A percentile compares a stretch with the other conserved stretches of the same genome.
These are phyloP conservation scores for Leucophenga maculata DNA, from an alignment of 2,888 invertebrate genomes.

Conservation along the genomic window DNA sequence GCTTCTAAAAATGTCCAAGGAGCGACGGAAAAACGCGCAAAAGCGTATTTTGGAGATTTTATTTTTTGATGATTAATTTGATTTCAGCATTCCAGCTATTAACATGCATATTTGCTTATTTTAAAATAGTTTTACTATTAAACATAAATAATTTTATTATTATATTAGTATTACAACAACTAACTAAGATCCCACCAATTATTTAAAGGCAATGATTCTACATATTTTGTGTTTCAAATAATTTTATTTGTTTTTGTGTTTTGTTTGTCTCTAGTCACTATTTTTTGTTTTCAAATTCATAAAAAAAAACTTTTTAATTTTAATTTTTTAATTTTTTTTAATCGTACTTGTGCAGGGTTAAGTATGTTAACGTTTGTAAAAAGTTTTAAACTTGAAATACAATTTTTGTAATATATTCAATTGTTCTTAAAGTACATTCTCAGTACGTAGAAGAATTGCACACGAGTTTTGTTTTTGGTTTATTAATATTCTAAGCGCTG, in stretches of 20 bases:
- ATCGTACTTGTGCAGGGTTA: no score
- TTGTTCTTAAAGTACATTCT: no score
- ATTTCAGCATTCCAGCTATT: not conserved
- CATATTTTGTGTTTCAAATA: not conserved
- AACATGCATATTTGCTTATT: not conserved
- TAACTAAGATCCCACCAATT: conserved; percentile 4
- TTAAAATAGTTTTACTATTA: not conserved
- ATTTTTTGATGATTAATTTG: conserved; percentile 69
- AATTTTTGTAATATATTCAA: no score
- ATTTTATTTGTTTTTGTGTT: not conserved
- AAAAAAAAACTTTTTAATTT: not conserved
- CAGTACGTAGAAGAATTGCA: no score
- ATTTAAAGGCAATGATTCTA: not conserved
- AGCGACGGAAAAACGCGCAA: conserved; percentile 70
- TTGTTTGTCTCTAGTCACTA: not conserved
- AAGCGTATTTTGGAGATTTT: conserved; percentile 71
- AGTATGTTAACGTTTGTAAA: not conserved
- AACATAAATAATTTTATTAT: no score
- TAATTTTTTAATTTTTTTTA: no score
- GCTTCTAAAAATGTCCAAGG: conserved; percentile 70
- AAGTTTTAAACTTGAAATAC: no score
- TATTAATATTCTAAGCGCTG: no score
- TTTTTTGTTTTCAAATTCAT: not conserved
- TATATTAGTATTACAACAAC: not conserved
- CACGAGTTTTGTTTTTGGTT: no score